Base-by-base conservation (phyloP, 2,113 vertebrate species). In the Brienomyrus longianalis region DNA sequence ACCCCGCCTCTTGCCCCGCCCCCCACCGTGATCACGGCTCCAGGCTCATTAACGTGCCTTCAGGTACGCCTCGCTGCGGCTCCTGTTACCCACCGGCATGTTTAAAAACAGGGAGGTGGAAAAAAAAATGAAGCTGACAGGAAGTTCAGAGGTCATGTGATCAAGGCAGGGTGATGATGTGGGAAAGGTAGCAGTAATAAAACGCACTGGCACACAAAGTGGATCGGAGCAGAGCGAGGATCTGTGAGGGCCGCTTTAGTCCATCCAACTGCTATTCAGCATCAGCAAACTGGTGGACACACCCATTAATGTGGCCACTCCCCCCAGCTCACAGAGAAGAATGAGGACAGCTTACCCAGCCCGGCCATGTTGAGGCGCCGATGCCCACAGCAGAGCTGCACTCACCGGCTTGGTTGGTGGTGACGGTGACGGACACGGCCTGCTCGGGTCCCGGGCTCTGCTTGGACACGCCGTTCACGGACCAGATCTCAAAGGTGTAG, bases 361-460 rank as follows among this genome's bases (percentile, higher is more conserved):
- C 66, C 3, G 10, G 70, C 70, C 70, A 74, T 17, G 70, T 9
- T 17, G 70, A 31, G 13, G 70, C 13, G 11, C 31, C 6, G 5
- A 6, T n/a, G 80, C 39, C 80, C 35, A 83, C 43, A 10, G 43
- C 27, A 90, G 5, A 43, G 54, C 4, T 5, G 21, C 66, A 52
- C 97, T 96, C 96, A 99, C 98, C 98, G 27, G 98, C 98, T 96
- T 99, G 98, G 95, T 99, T 99, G 89, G 98, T 99, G 59, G 98
- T 99, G 93, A 99, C 97, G 0, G 97, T 99, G 92, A 99, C 98
- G 0, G 98, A 99, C 52, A 98, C 98, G 0, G 98, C 97, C 90
- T 99, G 98, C 86, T 99, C 98, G 0, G 96, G 97, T 88, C 96
- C 97, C 0, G 98, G 98, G 89, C 97, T 98, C 83, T 98, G 97